Evolutionary conservation across 2,113 vertebrate genomes (phyloP).

Genomic region (Pao palembangensis): DNA sequence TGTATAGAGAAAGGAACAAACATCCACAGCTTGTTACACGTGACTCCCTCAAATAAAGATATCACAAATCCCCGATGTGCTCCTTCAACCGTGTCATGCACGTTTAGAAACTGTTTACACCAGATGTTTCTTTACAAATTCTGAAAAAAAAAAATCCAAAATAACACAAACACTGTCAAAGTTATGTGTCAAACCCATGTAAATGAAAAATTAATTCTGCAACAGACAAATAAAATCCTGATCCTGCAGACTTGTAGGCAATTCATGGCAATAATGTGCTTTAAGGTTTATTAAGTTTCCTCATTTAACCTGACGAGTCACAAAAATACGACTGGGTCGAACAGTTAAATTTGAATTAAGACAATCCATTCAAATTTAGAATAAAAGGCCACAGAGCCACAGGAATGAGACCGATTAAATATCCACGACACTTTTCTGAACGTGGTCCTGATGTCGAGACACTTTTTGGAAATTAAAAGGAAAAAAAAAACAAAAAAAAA

Average conservation of each 20-base stretch:
- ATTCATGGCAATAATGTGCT: conserved; percentile 34
- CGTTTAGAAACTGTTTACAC: conserved; percentile 19
- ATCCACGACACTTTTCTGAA: conserved; percentile 42
- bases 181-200: conserved; percentile 25
- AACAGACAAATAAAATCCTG: conserved; percentile 10
- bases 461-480: conserved; percentile 36
- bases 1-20: conserved; percentile 41
- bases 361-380: conserved; percentile 42
- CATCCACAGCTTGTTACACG: conserved; percentile 45
- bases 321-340: conserved; percentile 16
- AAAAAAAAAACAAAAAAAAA: conserved; percentile 52
- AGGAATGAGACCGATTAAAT: conserved; percentile 51
- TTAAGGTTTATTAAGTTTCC: conserved; percentile 17
- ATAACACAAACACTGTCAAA: conserved; percentile 11
- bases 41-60: conserved; percentile 44
- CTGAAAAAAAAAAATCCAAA: neutral
- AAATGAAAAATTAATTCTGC: conserved; percentile 30
- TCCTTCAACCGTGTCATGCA: conserved; percentile 18
- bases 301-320: neutral
- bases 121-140: neutral
- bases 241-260: conserved; percentile 24
- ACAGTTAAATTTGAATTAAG: conserved; percentile 37
- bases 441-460: conserved; percentile 43
- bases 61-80: conserved; percentile 35
- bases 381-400: conserved; percentile 55